Evolutionary conservation across 53 echinoderm and acorn worm species (phyloP), one percentile per base, ranked within the genome.

Genomic region (Holothuria leucospilota): DNA sequence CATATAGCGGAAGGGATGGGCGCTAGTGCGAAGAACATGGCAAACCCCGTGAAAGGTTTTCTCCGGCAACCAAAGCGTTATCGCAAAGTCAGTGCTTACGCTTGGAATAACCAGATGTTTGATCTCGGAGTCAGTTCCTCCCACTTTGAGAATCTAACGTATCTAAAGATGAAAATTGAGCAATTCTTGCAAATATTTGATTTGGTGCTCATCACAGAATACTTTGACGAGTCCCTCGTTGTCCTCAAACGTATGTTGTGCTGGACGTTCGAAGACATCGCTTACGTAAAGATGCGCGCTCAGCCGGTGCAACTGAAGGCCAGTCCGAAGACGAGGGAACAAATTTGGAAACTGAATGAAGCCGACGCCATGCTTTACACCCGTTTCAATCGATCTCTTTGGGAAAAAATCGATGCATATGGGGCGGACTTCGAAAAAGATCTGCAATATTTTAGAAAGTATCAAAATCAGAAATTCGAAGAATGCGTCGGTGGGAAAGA

Each of bases 161-260:
- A 58, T n/a, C 77, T 93, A 4, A 64, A 66, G 26, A 58, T n/a
- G 29, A 87, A 84, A 53, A 87, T 93, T n/a, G 15, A 51, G 7
- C 75, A 79, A 23, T 71, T 90, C 20, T 63, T 20, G 25, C n/a
- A 56, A 13, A 77, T 87, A 61, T 84, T 93, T 75, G 78, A 85
- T 87, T 40, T 93, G 51, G 86, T 93, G 53, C 62, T 93, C 20
- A 83, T 93, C 21, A 93, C 93, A 16, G 90, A 93, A 21, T 93
- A 93, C 64, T 87, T 90, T 59, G 87, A 93, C 39, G 93, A 93
- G 58, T 93, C 93, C 1, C 63, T 93, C 23, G 21, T 93, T 38
- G 40, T 93, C 12, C 75, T 93, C 15, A 84, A 77, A 62, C 69
- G 71, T 53, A 21, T 82, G 56, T 40, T 93, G 39, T 90, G 93